Conservation (phyloP, 1,140 invertebrate genomes). For the Triops cancriformis region DNA sequence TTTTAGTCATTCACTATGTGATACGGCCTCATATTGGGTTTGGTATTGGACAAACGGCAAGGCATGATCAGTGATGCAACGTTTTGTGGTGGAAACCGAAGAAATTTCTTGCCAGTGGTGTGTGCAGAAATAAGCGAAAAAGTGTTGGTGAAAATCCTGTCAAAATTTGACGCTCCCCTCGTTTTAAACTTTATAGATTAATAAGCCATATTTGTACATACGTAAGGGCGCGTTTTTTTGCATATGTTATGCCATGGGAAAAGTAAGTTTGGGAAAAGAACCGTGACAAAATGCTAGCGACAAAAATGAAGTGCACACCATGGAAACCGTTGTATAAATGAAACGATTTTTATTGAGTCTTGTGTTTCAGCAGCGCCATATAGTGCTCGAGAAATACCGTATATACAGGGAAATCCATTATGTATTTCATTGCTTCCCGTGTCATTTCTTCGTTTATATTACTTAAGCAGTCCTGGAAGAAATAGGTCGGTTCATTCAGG, state of each 20-base stretch:
- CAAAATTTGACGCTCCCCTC: background rate
- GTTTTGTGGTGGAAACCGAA: background rate
- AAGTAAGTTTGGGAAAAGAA: background rate
- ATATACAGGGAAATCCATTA: slow-evolving; percentile 10
- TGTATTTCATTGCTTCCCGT: background rate
- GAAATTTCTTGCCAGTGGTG: background rate
- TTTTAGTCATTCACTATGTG: slow-evolving; percentile 12
- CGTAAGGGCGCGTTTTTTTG: background rate
- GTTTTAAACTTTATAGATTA: background rate
- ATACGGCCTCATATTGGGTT: background rate
- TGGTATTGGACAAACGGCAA: background rate
- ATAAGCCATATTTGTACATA: background rate
- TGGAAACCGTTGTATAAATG: slow-evolving; percentile 1
- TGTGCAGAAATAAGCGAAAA: background rate
- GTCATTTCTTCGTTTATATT: background rate
- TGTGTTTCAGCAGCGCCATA: background rate
- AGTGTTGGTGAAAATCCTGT: background rate
- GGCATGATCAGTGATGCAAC: background rate
- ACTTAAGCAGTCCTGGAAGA: background rate
- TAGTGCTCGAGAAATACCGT: background rate
- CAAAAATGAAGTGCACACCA: background rate
- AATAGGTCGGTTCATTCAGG: background rate
- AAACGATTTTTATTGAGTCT: background rate
- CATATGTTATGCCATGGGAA: background rate
- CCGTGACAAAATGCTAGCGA: background rate